Evolutionary conservation across 2,888 invertebrate genomes (phyloP), one percentile per base, ranked within the genome.

Genomic region (Oligia strigilis): DNA sequence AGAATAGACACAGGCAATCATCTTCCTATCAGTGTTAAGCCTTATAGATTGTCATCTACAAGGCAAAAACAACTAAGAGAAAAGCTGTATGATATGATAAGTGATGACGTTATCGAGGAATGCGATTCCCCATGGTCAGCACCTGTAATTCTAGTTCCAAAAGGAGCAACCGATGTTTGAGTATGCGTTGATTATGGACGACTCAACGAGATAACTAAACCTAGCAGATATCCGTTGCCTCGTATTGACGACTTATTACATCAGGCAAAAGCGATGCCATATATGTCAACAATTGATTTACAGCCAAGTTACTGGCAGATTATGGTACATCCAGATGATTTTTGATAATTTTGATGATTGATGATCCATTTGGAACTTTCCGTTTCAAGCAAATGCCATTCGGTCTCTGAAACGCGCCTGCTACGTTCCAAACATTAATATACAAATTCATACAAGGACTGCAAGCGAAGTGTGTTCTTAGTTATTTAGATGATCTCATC

Each of bases 231-330:
- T 80, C 36, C 64, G 19, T 64, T 64, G 36, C 17, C 64, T 36
- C 36, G 64, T 14, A 62, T 62, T 19, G 75, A 29, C 17, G 52
- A 55, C 60, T 29, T 29, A 62, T 29, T 62, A 64, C 29, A 36
- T 36, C 29, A 64, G 11, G 14, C 43, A 43, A 82, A 82, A 64
- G 75, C 71, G 8, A 78, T 80, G 67, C 80, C 78, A 36, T 84
- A 73, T 60, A 81, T 81, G 78, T 71, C 81, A n/a, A 82, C 80
- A 52, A 78, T 83, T 52, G 80, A 83, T 74, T 71, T 95, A n/a
- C 88, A 88, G 64, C 76, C 91, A 6, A 93, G 94, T 1, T 95
- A 94, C 81, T 92, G 91, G 86, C 94, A 94, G 77, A 89, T 94
- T 58, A 64, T 52, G 9, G 78, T 88, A 29, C 62, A 79, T 62